Base-by-base conservation (phyloP, 2,113 vertebrate genomes). In the Cinclus mexicanus region DNA sequence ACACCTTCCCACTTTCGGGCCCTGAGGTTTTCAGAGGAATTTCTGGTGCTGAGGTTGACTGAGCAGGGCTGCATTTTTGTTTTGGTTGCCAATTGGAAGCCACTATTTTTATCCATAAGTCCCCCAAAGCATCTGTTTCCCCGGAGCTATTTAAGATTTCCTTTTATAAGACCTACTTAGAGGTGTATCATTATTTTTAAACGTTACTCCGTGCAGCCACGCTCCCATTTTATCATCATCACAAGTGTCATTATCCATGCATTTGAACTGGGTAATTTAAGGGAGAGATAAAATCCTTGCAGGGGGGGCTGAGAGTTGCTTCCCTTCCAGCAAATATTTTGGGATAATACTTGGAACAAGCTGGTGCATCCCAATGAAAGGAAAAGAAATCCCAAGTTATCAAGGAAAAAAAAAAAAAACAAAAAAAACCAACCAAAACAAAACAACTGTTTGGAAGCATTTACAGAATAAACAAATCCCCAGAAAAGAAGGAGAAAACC, bases 111-210 rank as follows among this genome's bases (percentile, higher is more conserved):
- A 94, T 64, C 92, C 85, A 3, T 79, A 56, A 90, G 90, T 94
- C 93, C 92, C 90, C 92, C 90, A 96, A 95, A 96, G 92, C 94
- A 96, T 92, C 96, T 97, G 96, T 92, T 96, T 93, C 95, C 91
- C 89, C 44, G 68, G 3, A 78, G 88, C 93, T 96, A 63, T 93
- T 92, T 87, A 22, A 93, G 83, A 83, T 79, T 90, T 90, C 90
- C 47, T 92, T 95, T 94, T 96, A 33, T 39, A 75, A 95, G 93
- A 60, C 85, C 93, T 78, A 92, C 68, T 71, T 92, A n/a, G 92
- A 97, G 94, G 94, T 93, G 53, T 39, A 90, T 83, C 79, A 92
- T 93, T 92, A 96, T 93, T 96, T 96, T 95, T 92, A 92, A 94
- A 83, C 4, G 44, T 88, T 95, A 74, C 92, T 93, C 94, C 21